Percentiles rank a stretch among this genome's conserved stretches.
phyloP scores from a whole-genome alignment of 2,888 invertebrate genomes.

The Clitarchus hookeri region DNA sequence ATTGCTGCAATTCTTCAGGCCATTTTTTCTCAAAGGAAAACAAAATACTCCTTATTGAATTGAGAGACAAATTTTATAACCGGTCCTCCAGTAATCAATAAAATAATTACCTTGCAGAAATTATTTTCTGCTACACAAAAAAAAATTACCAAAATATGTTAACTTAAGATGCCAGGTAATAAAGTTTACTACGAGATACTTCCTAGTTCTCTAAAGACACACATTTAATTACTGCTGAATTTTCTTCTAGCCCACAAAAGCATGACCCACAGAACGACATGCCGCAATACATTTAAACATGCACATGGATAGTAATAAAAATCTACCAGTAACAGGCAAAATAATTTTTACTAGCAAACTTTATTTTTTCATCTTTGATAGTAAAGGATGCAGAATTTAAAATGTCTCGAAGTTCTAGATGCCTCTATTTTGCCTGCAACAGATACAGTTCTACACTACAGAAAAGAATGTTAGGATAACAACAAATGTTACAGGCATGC shows the following conservation, averaged over 20 bases:
- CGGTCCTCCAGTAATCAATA: too few species aligned
- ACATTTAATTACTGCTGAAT: not conserved
- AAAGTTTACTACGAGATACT: too few species aligned
- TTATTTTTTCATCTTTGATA: not conserved
- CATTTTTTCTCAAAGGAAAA: too few species aligned
- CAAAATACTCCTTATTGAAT: too few species aligned
- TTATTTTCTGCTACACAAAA: too few species aligned
- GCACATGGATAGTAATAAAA: not conserved
- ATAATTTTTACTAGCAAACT: not conserved
- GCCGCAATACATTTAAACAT: not conserved
- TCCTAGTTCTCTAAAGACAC: too few species aligned
- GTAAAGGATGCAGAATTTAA: not conserved
- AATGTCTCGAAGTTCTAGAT: not conserved
- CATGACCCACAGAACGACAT: not conserved
- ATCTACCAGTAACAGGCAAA: not conserved
- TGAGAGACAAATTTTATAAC: too few species aligned
- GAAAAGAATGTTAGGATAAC: not conserved
- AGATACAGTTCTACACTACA: not conserved
- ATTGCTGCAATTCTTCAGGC: too few species aligned
- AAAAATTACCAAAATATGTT: too few species aligned
- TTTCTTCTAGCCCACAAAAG: not conserved
- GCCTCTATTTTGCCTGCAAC: not conserved
- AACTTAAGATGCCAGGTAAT: too few species aligned
- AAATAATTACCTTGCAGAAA: too few species aligned
- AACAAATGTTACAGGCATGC: not conserved